A percentile compares a stretch with the other conserved stretches of the same genome.
Evolutionary conservation across 2,113 vertebrate genomes (phyloP).

Genomic region (Ptilonorhynchus violaceus): DNA sequence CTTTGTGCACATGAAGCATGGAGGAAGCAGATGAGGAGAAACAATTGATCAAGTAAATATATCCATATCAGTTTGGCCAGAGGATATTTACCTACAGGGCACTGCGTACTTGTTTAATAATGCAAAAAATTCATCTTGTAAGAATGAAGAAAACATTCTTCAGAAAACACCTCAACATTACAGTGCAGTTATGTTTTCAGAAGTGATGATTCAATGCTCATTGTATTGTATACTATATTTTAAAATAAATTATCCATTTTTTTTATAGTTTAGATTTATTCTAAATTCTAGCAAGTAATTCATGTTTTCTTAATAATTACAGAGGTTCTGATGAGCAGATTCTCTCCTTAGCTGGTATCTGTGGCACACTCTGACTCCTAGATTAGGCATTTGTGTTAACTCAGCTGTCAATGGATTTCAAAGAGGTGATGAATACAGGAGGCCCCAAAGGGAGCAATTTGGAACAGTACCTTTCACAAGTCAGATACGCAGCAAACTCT

Average conservation of each 20-base stretch:
- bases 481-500: neutral
- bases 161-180: neutral
- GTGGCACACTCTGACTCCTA: neutral
- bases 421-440: neutral
- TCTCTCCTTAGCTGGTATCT: neutral
- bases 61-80: neutral
- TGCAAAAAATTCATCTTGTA: neutral
- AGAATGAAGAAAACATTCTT: neutral
- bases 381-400: neutral
- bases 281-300: neutral
- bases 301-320: neutral
- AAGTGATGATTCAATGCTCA: neutral
- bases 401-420: neutral
- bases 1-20: neutral
- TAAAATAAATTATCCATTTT: neutral
- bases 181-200: neutral
- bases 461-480: neutral
- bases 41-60: neutral
- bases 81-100: neutral
- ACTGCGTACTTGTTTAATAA: neutral
- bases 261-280: neutral
- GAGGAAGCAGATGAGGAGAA: neutral
- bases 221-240: neutral
- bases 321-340: neutral
- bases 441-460: slow-evolving; percentile 10